Evolutionary conservation across 2,888 invertebrate species (phyloP).

Genomic region (Hyalella azteca): DNA sequence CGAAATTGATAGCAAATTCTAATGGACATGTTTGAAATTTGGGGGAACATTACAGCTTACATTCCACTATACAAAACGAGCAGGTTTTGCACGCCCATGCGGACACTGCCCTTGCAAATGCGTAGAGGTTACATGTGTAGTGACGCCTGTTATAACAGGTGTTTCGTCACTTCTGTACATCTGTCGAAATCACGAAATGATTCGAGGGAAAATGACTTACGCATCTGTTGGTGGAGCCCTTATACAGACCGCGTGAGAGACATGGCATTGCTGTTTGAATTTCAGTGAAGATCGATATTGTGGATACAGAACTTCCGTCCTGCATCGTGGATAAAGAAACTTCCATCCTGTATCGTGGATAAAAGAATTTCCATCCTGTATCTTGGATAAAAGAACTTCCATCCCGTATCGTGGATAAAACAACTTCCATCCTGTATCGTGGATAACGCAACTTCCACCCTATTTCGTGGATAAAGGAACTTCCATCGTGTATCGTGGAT

Average conservation of each 20-base stretch:
- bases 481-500: too few species aligned
- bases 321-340: too few species aligned
- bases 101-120: neutral
- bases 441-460: too few species aligned
- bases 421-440: too few species aligned
- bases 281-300: neutral
- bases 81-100: neutral
- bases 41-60: too few species aligned
- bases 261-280: neutral
- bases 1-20: too few species aligned
- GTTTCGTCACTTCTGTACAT: neutral
- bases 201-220: neutral
- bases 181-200: neutral
- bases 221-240: neutral
- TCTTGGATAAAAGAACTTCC: too few species aligned
- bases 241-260: neutral
- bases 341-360: too few species aligned
- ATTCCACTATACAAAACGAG: neutral
- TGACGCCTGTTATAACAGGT: slow-evolving; percentile 15
- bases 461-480: too few species aligned
- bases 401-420: too few species aligned
- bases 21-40: too few species aligned
- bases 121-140: slow-evolving; percentile 18
- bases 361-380: too few species aligned
- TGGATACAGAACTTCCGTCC: neutral